A percentile compares a stretch with the other conserved stretches of the same genome.
phyloP scores from a whole-genome alignment of 2,888 invertebrate genomes.

The Protonemura montana region DNA sequence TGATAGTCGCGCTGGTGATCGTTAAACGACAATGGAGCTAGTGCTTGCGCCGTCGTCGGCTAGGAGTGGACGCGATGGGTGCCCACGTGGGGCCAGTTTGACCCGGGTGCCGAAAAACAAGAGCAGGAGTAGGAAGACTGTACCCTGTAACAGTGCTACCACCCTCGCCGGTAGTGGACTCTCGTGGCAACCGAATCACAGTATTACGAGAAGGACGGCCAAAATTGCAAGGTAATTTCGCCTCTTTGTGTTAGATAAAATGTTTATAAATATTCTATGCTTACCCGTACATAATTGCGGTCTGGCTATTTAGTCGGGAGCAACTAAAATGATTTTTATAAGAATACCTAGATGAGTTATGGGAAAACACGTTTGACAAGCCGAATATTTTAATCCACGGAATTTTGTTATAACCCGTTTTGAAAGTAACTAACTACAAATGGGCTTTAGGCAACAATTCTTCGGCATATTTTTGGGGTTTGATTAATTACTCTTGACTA shows the following conservation, averaged over 20 bases:
- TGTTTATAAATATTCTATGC: neutral
- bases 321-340: neutral
- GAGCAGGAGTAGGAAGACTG: slow-evolving; percentile 30
- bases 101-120: slow-evolving; percentile 33
- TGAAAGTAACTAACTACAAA: neutral
- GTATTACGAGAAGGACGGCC: slow-evolving; percentile 49
- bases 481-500: neutral
- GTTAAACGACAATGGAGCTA: slow-evolving; percentile 39
- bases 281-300: slow-evolving; percentile 3
- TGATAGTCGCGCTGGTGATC: neutral
- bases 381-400: neutral
- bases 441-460: neutral
- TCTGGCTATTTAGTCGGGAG: neutral
- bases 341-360: neutral
- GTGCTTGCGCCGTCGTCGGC: slow-evolving; percentile 42
- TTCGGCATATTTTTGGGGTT: neutral
- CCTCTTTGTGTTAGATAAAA: neutral
- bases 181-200: slow-evolving; percentile 50
- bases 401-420: neutral
- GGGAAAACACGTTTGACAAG: slow-evolving; percentile 9
- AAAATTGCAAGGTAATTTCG: slow-evolving; percentile 48
- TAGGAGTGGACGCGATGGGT: neutral
- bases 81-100: slow-evolving; percentile 43
- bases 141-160: slow-evolving; percentile 32
- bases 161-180: slow-evolving; percentile 38